Conservation (phyloP, 1,140 invertebrate genomes). For the Drosophila mauritiana region DNA sequence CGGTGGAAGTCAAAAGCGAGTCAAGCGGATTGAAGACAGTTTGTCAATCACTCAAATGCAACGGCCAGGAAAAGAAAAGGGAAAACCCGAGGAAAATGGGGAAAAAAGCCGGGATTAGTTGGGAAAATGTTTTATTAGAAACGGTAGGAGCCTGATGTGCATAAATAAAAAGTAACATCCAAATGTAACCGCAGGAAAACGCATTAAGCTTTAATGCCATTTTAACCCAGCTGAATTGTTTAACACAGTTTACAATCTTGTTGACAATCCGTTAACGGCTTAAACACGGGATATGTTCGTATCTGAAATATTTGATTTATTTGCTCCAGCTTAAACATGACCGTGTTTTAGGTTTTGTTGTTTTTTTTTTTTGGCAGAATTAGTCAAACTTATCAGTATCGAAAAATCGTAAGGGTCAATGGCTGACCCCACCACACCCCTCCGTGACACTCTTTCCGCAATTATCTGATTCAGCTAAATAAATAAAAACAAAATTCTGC, state of each 20-base stretch:
- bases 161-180: neutral
- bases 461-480: constrained; percentile 30
- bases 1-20: constrained; percentile 17
- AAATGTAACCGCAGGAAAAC: neutral
- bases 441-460: constrained; percentile 4
- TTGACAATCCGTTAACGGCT: neutral
- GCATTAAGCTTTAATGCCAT: neutral
- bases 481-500: constrained; percentile 50
- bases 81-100: neutral
- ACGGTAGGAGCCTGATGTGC: neutral
- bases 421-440: constrained; percentile 6
- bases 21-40: constrained; percentile 45
- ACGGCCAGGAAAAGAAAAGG: constrained; percentile 18
- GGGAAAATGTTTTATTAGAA: neutral
- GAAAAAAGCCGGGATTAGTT: neutral
- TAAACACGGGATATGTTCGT: neutral
- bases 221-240: neutral
- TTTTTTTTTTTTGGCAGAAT: constrained; percentile 2
- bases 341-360: neutral
- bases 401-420: constrained; percentile 42
- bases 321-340: neutral
- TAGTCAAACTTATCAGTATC: constrained; percentile 5
- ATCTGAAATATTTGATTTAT: neutral
- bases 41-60: constrained; percentile 60
- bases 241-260: neutral